Evolutionary conservation across 2,888 invertebrate genomes (phyloP).

Genomic region (Griposia aprilina): DNA sequence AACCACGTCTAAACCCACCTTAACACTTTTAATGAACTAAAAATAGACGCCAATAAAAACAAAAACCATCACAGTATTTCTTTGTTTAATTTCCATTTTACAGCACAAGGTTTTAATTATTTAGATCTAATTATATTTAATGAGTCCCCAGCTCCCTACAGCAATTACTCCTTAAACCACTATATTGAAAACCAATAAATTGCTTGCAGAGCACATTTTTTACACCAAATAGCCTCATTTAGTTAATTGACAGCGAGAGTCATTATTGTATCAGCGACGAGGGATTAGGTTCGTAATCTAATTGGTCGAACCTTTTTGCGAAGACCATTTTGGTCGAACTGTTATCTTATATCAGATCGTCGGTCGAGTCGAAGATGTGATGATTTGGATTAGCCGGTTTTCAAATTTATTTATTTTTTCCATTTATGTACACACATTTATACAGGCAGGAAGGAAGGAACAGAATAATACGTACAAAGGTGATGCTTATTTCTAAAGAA

Average conservation of each 20-base stretch:
- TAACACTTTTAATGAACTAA: not conserved
- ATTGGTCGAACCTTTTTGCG: conserved; percentile 38
- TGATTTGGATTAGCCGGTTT: too few species aligned
- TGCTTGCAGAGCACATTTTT: conserved; percentile 40
- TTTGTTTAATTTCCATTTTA: not conserved
- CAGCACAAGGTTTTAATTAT: conserved; percentile 23
- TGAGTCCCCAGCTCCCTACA: conserved; percentile 11
- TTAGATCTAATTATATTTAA: conserved; percentile 32
- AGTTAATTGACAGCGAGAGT: conserved; percentile 53
- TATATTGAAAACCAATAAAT: conserved; percentile 53
- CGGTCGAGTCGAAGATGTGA: not conserved
- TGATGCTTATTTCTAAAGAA: too few species aligned
- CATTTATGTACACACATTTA: too few species aligned
- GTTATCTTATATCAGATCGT: conserved; percentile 4
- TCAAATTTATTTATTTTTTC: too few species aligned
- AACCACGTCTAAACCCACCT: not conserved
- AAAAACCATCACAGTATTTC: not conserved
- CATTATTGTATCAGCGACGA: conserved; percentile 45
- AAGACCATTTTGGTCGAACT: conserved; percentile 9
- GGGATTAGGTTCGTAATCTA: conserved; percentile 47
- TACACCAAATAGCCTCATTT: conserved; percentile 42
- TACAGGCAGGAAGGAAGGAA: too few species aligned
- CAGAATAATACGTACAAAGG: too few species aligned
- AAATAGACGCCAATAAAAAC: not conserved
- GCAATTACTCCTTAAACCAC: conserved; percentile 34